These are phyloP conservation scores for Trialeurodes vaporariorum DNA, from an alignment of 1,140 invertebrate species.

Conservation along the genomic window DNA sequence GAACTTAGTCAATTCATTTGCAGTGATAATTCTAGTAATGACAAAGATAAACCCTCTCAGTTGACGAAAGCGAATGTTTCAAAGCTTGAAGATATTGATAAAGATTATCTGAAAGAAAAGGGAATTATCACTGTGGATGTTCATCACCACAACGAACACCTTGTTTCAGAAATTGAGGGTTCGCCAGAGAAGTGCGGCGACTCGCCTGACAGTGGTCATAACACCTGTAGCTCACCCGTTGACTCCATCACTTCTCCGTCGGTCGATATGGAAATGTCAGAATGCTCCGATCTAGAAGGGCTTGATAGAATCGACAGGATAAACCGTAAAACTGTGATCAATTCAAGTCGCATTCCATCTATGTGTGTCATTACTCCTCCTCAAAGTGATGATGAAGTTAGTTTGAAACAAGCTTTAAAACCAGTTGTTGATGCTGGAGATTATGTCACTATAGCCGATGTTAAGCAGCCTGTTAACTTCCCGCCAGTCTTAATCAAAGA, in stretches of 20 bases:
- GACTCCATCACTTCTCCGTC: conserved; percentile 57
- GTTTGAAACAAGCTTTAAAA: conserved; percentile 20
- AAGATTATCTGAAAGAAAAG: conserved; percentile 9
- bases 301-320: conserved; percentile 73
- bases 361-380: conserved; percentile 85
- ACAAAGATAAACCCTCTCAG: conserved; percentile 8
- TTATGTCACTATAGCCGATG: conserved; percentile 72
- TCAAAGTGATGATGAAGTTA: conserved; percentile 68
- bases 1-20: not conserved
- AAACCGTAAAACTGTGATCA: conserved; percentile 72
- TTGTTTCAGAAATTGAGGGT: not conserved
- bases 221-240: conserved; percentile 65
- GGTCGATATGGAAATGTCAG: conserved; percentile 58
- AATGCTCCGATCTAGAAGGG: conserved; percentile 70
- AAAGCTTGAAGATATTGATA: conserved; percentile 18
- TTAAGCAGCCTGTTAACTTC: conserved; percentile 47
- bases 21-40: too few relatives aligned
- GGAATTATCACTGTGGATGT: conserved; percentile 23
- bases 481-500: conserved; percentile 35
- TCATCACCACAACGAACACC: conserved; percentile 15
- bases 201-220: conserved; percentile 60
- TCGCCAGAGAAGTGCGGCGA: conserved; percentile 25
- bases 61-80: conserved; percentile 24
- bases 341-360: conserved; percentile 73
- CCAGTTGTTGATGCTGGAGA: conserved; percentile 48